Evolutionary conservation across 2,113 vertebrate species (phyloP).

Genomic region (Natator depressus): DNA sequence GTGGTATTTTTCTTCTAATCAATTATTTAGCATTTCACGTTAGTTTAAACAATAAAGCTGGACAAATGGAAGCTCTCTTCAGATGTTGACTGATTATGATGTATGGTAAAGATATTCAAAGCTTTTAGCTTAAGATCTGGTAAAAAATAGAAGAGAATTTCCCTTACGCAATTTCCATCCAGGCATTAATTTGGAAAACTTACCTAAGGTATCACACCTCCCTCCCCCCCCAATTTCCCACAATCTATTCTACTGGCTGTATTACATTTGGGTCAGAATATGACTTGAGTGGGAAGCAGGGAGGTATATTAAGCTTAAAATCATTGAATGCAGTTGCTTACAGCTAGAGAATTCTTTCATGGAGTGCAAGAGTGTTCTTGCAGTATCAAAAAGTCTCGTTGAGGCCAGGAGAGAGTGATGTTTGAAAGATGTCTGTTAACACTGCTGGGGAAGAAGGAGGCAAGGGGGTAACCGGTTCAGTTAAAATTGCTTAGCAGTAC

Average conservation of each 20-base stretch:
- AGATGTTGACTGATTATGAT: neutral
- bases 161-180: neutral
- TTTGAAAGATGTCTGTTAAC: neutral
- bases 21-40: neutral
- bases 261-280: neutral
- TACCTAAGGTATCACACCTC: too few relatives aligned
- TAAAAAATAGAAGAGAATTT: neutral
- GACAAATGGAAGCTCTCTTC: neutral
- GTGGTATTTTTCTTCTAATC: neutral
- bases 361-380: neutral
- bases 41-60: neutral
- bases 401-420: neutral
- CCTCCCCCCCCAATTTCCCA: neutral
- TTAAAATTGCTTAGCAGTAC: neutral
- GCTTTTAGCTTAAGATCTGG: neutral
- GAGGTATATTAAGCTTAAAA: neutral
- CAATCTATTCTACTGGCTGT: neutral
- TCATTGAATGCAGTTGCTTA: neutral
- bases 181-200: neutral
- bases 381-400: neutral
- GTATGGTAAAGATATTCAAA: neutral
- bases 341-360: neutral
- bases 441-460: neutral
- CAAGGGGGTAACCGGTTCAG: neutral
- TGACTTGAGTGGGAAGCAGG: neutral